A percentile compares a stretch with the other conserved stretches of the same genome.
These are phyloP conservation scores for Coreius guichenoti DNA, from an alignment of 2,797 vertebrate genomes.

Conservation along the genomic window DNA sequence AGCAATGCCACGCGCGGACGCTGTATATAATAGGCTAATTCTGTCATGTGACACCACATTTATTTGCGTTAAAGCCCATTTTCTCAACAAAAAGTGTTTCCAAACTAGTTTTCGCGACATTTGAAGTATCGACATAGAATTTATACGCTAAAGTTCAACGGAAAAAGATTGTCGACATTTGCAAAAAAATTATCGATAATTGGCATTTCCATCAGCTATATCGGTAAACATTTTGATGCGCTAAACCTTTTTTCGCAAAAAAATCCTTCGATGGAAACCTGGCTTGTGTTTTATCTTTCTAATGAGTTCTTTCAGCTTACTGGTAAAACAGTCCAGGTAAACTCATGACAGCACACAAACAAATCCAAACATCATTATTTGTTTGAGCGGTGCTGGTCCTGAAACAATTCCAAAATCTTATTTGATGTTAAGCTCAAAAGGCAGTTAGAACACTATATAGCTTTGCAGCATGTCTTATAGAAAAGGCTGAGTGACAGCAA, in stretches of 20 bases:
- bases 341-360: neutral
- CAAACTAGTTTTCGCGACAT: too few species aligned
- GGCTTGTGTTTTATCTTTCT: neutral
- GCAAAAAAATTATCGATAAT: too few species aligned
- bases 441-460: slow-evolving; percentile 31
- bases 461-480: slow-evolving; percentile 26
- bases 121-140: too few species aligned
- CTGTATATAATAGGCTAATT: too few species aligned
- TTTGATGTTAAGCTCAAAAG: slow-evolving; percentile 30
- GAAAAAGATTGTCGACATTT: too few species aligned
- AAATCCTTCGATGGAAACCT: too few species aligned
- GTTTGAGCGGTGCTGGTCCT: neutral
- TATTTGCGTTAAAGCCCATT: too few species aligned
- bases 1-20: too few species aligned
- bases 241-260: neutral
- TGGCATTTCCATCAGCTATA: neutral
- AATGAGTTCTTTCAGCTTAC: neutral
- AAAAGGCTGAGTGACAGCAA: slow-evolving; percentile 48
- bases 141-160: too few species aligned
- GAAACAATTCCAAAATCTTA: neutral
- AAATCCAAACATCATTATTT: neutral
- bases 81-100: too few species aligned
- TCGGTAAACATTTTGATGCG: neutral
- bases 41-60: too few species aligned
- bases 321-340: neutral